A percentile compares a stretch with the other conserved stretches of the same genome.
Conservation (phyloP, 2,888 invertebrate genomes). For the Protodeltote pygarga region DNA sequence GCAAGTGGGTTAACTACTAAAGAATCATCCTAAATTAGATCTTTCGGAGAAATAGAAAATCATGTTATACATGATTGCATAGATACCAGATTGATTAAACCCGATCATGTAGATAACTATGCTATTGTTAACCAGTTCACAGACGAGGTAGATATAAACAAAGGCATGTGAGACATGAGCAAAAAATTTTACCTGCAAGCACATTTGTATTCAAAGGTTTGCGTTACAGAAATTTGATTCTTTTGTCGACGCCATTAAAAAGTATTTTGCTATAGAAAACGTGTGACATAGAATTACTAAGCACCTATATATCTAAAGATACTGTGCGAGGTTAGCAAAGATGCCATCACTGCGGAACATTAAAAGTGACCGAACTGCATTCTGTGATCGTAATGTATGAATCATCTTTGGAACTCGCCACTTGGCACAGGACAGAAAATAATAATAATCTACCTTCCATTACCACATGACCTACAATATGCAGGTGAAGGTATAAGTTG, state of each 20-base stretch:
- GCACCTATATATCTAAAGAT: constrained; percentile 50
- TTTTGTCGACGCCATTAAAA: constrained; percentile 49
- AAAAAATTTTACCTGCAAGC: constrained; percentile 70
- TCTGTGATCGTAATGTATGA: constrained; percentile 72
- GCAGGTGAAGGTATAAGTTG: constrained; percentile 61
- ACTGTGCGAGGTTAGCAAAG: constrained; percentile 57
- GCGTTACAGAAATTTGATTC: constrained; percentile 50
- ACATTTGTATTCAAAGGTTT: constrained; percentile 49
- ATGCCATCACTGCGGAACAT: constrained; percentile 63
- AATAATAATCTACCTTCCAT: constrained; percentile 64
- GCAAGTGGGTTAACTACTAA: constrained; percentile 37
- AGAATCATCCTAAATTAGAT: constrained; percentile 37
- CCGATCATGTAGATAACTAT: constrained; percentile 43
- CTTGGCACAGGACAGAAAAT: constrained; percentile 74
- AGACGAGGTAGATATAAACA: constrained; percentile 59
- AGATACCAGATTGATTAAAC: constrained; percentile 49
- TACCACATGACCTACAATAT: constrained; percentile 64
- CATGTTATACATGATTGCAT: constrained; percentile 29
- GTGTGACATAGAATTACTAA: constrained; percentile 40
- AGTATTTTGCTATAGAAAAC: constrained; percentile 46
- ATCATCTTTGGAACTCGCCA: constrained; percentile 70
- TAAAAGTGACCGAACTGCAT: constrained; percentile 77
- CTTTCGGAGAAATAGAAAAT: constrained; percentile 39
- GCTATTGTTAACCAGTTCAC: constrained; percentile 59
- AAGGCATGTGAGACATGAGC: constrained; percentile 61